These are phyloP conservation scores for Elanus axillaris DNA, from an alignment of 2,113 vertebrate genomes.

Conservation along the genomic window DNA sequence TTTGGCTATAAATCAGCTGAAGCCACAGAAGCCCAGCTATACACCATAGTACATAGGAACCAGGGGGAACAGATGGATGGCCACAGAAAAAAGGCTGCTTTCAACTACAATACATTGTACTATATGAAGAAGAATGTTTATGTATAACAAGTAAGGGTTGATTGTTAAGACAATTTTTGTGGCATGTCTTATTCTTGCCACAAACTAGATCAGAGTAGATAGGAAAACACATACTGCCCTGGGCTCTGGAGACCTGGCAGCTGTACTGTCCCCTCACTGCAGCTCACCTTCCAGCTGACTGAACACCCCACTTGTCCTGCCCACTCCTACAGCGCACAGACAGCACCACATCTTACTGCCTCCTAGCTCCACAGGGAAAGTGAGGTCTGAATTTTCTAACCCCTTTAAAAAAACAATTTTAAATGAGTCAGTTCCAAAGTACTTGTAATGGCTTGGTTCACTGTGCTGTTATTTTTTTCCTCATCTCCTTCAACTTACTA, in stretches of 20 bases:
- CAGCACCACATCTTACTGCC: neutral
- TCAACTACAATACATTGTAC: fast-evolving
- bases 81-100: neutral
- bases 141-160: neutral
- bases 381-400: neutral
- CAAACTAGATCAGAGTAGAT: neutral
- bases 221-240: neutral
- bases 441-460: neutral
- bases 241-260: neutral
- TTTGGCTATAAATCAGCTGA: neutral
- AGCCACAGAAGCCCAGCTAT: neutral
- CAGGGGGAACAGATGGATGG: neutral
- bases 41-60: fast-evolving
- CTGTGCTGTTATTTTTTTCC: neutral
- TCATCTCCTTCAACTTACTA: neutral
- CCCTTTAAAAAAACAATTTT: neutral
- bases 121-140: neutral
- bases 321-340: neutral
- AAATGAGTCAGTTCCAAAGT: neutral
- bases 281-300: neutral
- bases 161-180: neutral
- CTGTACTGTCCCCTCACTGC: neutral
- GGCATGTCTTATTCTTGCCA: neutral
- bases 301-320: neutral
- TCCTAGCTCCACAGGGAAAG: neutral